Conservation (phyloP, 2,113 vertebrate species). For the Mustelus asterias region DNA sequence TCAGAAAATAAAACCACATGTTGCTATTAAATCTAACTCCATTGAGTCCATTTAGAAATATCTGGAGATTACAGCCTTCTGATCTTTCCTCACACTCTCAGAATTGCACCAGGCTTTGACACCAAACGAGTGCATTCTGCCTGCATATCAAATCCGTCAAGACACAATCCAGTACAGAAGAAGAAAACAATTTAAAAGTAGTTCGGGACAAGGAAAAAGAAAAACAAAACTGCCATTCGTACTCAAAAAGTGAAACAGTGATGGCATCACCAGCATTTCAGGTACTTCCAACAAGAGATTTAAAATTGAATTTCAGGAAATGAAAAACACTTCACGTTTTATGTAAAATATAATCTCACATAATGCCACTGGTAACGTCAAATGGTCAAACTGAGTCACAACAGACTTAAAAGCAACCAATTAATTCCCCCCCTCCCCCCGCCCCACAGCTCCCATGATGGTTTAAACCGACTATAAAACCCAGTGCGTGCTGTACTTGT, state of each 20-base stretch:
- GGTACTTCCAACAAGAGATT: constrained; percentile 12
- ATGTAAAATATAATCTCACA: neutral
- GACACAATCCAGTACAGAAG: constrained; percentile 3
- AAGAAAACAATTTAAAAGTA: neutral
- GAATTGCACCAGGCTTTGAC: neutral
- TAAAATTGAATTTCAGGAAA: constrained; percentile 20
- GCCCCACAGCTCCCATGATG: neutral
- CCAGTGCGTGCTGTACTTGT: constrained; percentile 3
- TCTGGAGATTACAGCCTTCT: neutral
- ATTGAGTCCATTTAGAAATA: constrained; percentile 35
- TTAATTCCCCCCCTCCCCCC: neutral
- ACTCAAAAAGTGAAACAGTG: constrained; percentile 10
- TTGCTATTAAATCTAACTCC: constrained; percentile 25
- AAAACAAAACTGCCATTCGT: neutral
- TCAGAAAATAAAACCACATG: constrained; percentile 37
- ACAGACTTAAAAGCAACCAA: constrained; percentile 20
- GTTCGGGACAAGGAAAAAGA: neutral
- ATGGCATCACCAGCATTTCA: neutral
- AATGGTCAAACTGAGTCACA: constrained; percentile 15
- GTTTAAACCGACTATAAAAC: constrained; percentile 20
- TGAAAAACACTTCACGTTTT: neutral
- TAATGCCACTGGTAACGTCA: constrained; percentile 20
- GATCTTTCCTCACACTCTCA: neutral
- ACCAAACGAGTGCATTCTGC: neutral
- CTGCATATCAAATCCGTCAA: neutral